Base-by-base conservation (phyloP, 2,797 vertebrate genomes). In the Gymnoscopelus braueri region DNA sequence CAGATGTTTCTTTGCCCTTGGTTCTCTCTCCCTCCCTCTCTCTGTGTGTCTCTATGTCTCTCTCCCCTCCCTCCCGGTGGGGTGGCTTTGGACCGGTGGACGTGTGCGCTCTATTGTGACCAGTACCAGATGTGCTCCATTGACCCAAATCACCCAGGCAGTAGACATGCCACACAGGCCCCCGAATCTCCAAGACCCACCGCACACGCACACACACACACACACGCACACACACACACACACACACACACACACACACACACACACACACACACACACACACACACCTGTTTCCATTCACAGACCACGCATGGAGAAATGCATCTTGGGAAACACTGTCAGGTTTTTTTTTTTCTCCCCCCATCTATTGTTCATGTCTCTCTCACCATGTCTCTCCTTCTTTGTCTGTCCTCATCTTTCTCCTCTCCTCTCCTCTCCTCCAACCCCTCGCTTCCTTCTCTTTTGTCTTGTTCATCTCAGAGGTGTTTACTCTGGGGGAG, bases 41-140 rank as follows among this genome's bases (percentile, higher is more conserved):
- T 10, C 64, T 5, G 15, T 23, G 5, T 24, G 13, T 29, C 39
- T 23, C 56, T 19, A 24, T 32, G 11, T 39, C 58, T 64, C 78
- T 63, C 70, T 78, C 81, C 67, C 77, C 68, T 56, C 83, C 85
- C 77, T 90, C 91, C 91, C 92, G 86, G 86, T 88, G 82, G 92
- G 92, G 93, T 88, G 93, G 93, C 93, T 93, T 91, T 92, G 91
- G 90, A 88, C 88, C 80, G 39, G 67, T 83, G 92, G 94, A 94
- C 93, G 87, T 94, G 94, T 93, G 93, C 92, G 90, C 92, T 94
- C 92, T 94, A 91, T 94, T 94, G 93, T 94, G 94, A 95, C 94
- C 93, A 89, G 92, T 93, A 94, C 93, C 94, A 95, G 94, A 95
- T 95, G 94, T 95, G 94, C 93, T 94, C 93, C 93, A 94, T 93